Conservation (phyloP, 2,797 vertebrate genomes). For the Hipposideros larvatus region DNA sequence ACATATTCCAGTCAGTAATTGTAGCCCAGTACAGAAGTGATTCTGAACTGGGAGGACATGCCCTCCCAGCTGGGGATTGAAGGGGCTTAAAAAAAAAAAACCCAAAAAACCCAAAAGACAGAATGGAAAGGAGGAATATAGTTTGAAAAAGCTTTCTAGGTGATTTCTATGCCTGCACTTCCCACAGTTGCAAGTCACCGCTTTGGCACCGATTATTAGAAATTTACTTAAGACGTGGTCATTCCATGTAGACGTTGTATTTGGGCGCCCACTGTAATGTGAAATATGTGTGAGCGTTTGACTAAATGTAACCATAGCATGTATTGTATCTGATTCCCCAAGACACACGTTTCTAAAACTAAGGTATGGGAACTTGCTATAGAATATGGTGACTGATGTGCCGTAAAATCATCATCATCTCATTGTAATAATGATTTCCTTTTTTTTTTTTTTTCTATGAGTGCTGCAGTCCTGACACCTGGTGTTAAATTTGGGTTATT, state of each 20-base stretch:
- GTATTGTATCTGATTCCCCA: not conserved
- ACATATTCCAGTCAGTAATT: not conserved
- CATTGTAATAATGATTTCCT: not conserved
- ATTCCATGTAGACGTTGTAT: not conserved
- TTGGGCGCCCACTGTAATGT: not conserved
- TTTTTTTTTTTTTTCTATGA: not conserved
- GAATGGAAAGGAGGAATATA: not conserved
- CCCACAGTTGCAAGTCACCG: not conserved
- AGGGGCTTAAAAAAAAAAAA: not conserved
- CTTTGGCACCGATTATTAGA: not conserved
- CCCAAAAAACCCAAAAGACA: not conserved
- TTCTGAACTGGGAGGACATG: not conserved
- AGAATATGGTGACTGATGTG: not conserved
- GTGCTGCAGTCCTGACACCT: not conserved
- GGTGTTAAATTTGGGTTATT: slow-evolving; percentile 17
- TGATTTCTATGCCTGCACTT: not conserved
- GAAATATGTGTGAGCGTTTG: not conserved
- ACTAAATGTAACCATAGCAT: not conserved
- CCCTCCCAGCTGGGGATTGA: not conserved
- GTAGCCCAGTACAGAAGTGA: not conserved
- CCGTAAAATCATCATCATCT: not conserved
- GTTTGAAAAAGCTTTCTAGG: not conserved
- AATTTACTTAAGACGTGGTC: not conserved
- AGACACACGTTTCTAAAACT: not conserved
- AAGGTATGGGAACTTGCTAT: not conserved